A percentile compares a stretch with the other conserved stretches of the same genome.
Conservation (phyloP, 1,140 invertebrate genomes). For the Cecropterus lyciades region DNA sequence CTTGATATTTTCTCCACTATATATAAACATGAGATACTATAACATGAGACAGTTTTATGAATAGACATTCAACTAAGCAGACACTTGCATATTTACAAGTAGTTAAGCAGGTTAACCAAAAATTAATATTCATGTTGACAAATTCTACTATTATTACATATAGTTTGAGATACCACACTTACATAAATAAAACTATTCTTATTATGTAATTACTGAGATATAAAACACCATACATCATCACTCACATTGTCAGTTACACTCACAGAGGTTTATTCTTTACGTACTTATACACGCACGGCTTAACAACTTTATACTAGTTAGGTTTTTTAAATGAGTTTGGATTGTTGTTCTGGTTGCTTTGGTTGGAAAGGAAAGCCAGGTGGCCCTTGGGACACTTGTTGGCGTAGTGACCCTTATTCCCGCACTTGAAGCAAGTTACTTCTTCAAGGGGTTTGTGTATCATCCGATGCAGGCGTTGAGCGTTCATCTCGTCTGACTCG, state of each 20-base stretch:
- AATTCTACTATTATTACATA: no score
- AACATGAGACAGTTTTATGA: no score
- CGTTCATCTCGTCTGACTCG: conserved; percentile 57
- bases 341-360: conserved; percentile 52
- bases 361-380: conserved; percentile 94
- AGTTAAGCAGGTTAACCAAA: no score
- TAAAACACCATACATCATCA: not conserved
- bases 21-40: no score
- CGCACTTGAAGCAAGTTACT: conserved; percentile 98
- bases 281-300: conserved; percentile 41
- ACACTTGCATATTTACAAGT: no score
- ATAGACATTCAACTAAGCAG: no score
- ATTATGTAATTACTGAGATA: not conserved
- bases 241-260: conserved; percentile 2
- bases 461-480: conserved; percentile 58
- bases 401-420: conserved; percentile 99
- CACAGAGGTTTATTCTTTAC: conserved; percentile 33
- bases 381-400: conserved; percentile 99
- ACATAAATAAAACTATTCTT: no score
- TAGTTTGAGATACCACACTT: no score
- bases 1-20: no score
- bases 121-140: no score
- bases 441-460: conserved; percentile 93
- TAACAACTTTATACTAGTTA: conserved; percentile 71
- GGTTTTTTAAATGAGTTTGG: conserved; percentile 64